phyloP scores from a whole-genome alignment of 2,113 vertebrate genomes.

The Terrapene triunguis region DNA sequence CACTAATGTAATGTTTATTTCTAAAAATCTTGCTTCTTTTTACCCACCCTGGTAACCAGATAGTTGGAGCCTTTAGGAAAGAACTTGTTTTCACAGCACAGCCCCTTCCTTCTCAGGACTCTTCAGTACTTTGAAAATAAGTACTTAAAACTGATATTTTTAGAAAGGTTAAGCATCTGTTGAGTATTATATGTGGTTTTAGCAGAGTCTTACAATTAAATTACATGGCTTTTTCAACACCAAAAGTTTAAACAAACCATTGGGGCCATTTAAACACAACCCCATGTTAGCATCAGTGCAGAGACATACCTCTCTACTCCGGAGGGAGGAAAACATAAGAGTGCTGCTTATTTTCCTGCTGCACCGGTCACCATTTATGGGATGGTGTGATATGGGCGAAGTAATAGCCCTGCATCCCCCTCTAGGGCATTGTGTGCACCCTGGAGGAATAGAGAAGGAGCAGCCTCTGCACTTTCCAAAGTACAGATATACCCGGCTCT shows the following conservation, averaged over 20 bases:
- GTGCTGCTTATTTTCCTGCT: not conserved
- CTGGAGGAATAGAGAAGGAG: not conserved
- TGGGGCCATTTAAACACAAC: not conserved
- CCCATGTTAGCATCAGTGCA: not conserved
- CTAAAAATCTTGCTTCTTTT: not conserved
- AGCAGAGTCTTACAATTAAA: not conserved
- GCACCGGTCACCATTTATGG: not conserved
- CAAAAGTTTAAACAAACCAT: not conserved
- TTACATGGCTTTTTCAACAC: not conserved
- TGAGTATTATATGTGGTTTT: not conserved
- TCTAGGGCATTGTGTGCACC: not conserved
- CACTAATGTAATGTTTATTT: no score
- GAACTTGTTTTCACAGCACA: not conserved
- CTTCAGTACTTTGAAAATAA: not conserved
- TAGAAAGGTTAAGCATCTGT: not conserved
- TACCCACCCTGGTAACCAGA: not conserved
- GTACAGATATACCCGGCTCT: not conserved
- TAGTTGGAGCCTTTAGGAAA: conserved; percentile 4
- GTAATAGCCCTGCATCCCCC: not conserved
- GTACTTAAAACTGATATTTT: not conserved
- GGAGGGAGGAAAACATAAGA: not conserved
- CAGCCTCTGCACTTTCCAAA: not conserved
- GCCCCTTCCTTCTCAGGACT: not conserved
- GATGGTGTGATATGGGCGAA: not conserved
- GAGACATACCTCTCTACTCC: accelerated